Conservation (phyloP, 2,113 vertebrate genomes). For the Sinocyclocheilus anophthalmus region DNA sequence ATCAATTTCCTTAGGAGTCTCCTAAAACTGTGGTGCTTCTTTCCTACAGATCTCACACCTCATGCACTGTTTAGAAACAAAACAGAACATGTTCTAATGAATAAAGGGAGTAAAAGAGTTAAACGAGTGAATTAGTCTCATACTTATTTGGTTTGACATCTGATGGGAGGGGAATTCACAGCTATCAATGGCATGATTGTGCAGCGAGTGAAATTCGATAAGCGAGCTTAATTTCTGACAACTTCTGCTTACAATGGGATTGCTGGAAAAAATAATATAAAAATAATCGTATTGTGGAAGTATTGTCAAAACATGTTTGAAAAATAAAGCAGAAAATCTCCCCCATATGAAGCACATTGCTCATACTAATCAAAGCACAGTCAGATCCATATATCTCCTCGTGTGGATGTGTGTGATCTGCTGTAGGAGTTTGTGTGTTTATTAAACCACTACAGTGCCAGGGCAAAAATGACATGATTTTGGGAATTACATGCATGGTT, state of each 20-base stretch:
- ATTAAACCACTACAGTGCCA: background rate
- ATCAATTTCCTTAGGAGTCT: too few relatives aligned
- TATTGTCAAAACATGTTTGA: slow-evolving; percentile 28
- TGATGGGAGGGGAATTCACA: slow-evolving; percentile 23
- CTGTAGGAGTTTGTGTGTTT: background rate
- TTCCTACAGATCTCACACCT: background rate
- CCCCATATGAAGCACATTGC: background rate
- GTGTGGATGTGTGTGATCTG: background rate
- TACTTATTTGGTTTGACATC: slow-evolving; percentile 24
- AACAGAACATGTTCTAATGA: too few relatives aligned
- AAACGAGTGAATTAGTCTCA: slow-evolving; percentile 11
- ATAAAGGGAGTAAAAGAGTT: slow-evolving; percentile 2
- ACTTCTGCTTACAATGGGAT: background rate
- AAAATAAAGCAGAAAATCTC: background rate
- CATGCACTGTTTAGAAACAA: background rate
- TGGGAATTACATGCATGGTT: background rate
- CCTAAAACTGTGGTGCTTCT: background rate
- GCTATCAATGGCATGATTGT: slow-evolving; percentile 17
- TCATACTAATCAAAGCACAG: background rate
- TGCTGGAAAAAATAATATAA: background rate
- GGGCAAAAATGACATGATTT: background rate
- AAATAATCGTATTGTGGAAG: background rate
- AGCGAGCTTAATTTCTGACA: slow-evolving; percentile 15
- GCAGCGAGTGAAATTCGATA: background rate
- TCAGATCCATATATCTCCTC: background rate